Percentiles rank a stretch among this genome's conserved stretches.
phyloP scores from a whole-genome alignment of 64 coral and sea anemone genomes.

The Montipora sp. region DNA sequence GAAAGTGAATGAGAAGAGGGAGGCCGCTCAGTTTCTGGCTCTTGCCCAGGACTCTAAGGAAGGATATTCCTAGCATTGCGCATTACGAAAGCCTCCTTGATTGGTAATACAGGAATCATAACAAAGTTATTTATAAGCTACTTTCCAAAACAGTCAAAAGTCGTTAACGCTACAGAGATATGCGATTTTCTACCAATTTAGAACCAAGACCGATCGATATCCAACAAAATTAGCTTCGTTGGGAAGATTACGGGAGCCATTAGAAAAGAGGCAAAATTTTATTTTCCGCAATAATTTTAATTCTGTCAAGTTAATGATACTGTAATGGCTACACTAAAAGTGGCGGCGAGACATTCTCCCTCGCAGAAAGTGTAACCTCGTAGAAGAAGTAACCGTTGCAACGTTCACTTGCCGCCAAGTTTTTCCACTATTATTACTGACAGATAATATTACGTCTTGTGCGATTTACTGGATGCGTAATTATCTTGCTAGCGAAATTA shows the following conservation, averaged over 20 bases:
- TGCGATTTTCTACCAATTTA: neutral
- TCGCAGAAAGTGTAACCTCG: too few relatives aligned
- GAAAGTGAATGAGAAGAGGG: too few relatives aligned
- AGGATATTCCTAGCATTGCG: neutral
- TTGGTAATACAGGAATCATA: neutral
- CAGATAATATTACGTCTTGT: too few relatives aligned
- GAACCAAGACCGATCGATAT: neutral
- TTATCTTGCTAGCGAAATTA: too few relatives aligned
- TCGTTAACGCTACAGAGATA: neutral
- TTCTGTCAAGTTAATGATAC: neutral
- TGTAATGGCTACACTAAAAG: too few relatives aligned
- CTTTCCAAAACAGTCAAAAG: neutral
- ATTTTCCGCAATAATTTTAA: neutral
- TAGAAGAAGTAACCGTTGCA: too few relatives aligned
- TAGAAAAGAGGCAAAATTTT: neutral
- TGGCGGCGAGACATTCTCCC: too few relatives aligned
- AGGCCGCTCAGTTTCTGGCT: too few relatives aligned
- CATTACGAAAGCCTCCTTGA: neutral
- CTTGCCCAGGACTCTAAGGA: too few relatives aligned
- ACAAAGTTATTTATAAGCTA: neutral
- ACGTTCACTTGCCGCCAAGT: too few relatives aligned
- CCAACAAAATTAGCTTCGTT: neutral
- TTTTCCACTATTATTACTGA: too few relatives aligned
- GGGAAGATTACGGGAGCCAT: neutral
- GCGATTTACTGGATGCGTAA: too few relatives aligned